phyloP scores from a whole-genome alignment of 2,113 vertebrate genomes.

The Amblyopsis rosae region DNA sequence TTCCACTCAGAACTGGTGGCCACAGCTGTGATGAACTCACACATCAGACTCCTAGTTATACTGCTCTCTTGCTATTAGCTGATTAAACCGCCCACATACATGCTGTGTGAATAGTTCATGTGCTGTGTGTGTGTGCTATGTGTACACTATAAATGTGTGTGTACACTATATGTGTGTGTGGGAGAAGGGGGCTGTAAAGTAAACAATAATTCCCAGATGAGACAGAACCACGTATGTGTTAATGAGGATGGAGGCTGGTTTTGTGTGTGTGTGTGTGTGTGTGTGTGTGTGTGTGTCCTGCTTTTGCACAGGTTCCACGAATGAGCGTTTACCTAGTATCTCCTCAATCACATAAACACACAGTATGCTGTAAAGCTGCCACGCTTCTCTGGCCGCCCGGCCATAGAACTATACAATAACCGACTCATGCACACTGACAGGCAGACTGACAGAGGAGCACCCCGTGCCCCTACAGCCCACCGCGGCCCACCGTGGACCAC shows the following conservation, averaged over 20 bases:
- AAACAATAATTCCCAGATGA: neutral
- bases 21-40: neutral
- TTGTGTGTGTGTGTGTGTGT: neutral
- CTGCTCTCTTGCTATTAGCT: conserved; percentile 33
- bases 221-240: neutral
- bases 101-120: neutral
- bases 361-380: too few species aligned
- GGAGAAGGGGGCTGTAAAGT: neutral
- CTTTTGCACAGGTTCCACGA: too few species aligned
- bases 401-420: too few species aligned
- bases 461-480: too few species aligned
- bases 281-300: conserved; percentile 1
- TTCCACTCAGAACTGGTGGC: neutral
- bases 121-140: conserved; percentile 3
- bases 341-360: too few species aligned
- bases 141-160: neutral
- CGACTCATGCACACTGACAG: too few species aligned
- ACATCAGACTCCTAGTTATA: neutral
- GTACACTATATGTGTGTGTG: neutral
- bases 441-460: too few species aligned
- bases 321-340: too few species aligned
- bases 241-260: neutral
- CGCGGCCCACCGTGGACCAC: too few species aligned
- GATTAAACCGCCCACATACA: conserved; percentile 44
- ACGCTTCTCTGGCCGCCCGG: too few species aligned